phyloP scores from a whole-genome alignment of 2,113 vertebrate species.

The Sminthopsis crassicaudata region DNA sequence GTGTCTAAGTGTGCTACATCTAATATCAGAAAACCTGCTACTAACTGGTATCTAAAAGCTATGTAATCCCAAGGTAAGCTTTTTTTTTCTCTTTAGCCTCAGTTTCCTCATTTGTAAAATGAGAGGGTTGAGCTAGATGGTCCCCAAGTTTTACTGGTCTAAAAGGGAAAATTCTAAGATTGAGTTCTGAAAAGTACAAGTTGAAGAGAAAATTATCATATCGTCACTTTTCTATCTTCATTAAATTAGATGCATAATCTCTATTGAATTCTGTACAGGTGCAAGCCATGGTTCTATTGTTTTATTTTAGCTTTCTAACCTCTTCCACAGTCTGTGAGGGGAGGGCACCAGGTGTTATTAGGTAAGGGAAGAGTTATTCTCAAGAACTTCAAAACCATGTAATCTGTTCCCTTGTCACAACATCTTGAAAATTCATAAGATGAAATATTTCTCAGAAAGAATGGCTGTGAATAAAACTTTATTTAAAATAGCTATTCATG shows the following conservation, averaged over 20 bases:
- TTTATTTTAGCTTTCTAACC: background rate
- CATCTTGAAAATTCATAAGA: background rate
- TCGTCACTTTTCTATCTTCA: background rate
- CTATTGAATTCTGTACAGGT: background rate
- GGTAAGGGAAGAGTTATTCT: slow-evolving; percentile 35
- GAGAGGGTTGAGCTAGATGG: background rate
- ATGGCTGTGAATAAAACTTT: slow-evolving; percentile 21
- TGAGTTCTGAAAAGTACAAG: background rate
- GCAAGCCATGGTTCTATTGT: background rate
- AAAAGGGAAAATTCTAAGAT: background rate
- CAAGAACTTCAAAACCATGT: background rate
- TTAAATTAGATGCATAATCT: background rate
- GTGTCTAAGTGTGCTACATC: background rate
- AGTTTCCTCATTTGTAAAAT: background rate
- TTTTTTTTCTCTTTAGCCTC: background rate
- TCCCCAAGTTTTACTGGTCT: background rate
- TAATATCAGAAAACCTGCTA: background rate
- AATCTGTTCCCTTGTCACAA: background rate
- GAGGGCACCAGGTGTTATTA: background rate
- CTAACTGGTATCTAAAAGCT: background rate
- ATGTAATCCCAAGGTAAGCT: background rate
- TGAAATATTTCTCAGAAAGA: slow-evolving; percentile 6
- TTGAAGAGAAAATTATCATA: background rate
- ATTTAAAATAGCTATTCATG: slow-evolving; percentile 20
- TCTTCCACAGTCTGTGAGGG: background rate